Evolutionary conservation across 2,888 invertebrate genomes (phyloP).

Genomic region (Siphlonurus alternatus): DNA sequence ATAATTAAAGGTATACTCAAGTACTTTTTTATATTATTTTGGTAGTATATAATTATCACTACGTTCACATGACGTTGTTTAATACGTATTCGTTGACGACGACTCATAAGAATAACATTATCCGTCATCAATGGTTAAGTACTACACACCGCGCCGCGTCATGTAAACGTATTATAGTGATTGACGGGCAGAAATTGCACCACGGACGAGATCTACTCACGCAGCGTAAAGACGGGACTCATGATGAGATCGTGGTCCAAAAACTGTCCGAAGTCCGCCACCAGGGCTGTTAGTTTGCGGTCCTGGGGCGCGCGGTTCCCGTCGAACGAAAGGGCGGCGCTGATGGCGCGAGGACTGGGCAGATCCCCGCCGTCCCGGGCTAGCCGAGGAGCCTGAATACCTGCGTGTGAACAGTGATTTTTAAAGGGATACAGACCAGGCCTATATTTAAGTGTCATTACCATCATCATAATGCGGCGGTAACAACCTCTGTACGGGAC

Average conservation of each 20-base stretch:
- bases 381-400: conserved; percentile 18
- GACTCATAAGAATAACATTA: too few species aligned
- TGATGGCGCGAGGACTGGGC: conserved; percentile 21
- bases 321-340: conserved; percentile 17
- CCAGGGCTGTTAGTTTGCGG: conserved; percentile 10
- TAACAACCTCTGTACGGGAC: conserved; percentile 45
- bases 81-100: too few species aligned
- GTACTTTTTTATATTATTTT: too few species aligned
- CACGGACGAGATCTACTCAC: too few species aligned
- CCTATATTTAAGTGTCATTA: conserved; percentile 17
- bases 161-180: too few species aligned
- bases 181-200: too few species aligned
- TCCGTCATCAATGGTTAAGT: too few species aligned
- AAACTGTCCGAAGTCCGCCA: conserved; percentile 17
- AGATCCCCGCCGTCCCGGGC: conserved; percentile 19
- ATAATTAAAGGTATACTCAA: too few species aligned
- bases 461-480: conserved; percentile 51
- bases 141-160: too few species aligned
- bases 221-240: conserved; percentile 17
- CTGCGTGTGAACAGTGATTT: conserved; percentile 12
- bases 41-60: too few species aligned
- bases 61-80: too few species aligned
- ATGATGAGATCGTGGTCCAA: conserved; percentile 20
- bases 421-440: not conserved
- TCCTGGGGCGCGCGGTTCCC: conserved; percentile 7